A percentile compares a stretch with the other conserved stretches of the same genome.
These are phyloP conservation scores for Drosophila truncata DNA, from an alignment of 1,140 invertebrate species.

Conservation along the genomic window DNA sequence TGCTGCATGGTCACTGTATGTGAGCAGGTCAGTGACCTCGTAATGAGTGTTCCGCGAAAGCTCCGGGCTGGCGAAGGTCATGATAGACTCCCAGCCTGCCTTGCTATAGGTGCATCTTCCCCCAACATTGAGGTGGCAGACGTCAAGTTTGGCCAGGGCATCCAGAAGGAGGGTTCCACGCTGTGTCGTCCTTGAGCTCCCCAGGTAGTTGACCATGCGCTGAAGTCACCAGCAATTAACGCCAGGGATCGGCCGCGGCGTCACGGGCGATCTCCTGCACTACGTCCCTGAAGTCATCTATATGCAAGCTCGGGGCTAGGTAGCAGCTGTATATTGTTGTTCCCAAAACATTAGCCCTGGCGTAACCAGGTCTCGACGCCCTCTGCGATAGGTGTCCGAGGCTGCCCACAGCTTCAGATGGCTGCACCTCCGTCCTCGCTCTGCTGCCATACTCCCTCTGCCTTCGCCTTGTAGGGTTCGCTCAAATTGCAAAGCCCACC, in stretches of 20 bases:
- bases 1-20: background rate
- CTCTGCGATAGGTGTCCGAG: no score
- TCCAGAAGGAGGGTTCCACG: background rate
- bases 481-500: no score
- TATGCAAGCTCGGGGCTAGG: background rate
- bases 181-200: background rate
- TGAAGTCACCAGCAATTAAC: background rate
- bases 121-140: background rate
- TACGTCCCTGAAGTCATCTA: background rate
- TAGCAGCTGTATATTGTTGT: no score
- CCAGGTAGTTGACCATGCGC: background rate
- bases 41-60: background rate
- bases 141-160: background rate
- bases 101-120: background rate
- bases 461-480: no score
- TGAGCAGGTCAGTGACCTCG: background rate
- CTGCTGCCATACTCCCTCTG: no score
- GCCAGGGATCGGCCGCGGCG: no score
- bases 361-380: no score
- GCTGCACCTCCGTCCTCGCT: no score
- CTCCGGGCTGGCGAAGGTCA: constrained; percentile 1
- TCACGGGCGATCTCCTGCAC: no score
- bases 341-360: no score
- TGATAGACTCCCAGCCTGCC: background rate
- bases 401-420: no score